Base-by-base conservation (phyloP, 1,140 invertebrate genomes). In the Grapholita molesta region DNA sequence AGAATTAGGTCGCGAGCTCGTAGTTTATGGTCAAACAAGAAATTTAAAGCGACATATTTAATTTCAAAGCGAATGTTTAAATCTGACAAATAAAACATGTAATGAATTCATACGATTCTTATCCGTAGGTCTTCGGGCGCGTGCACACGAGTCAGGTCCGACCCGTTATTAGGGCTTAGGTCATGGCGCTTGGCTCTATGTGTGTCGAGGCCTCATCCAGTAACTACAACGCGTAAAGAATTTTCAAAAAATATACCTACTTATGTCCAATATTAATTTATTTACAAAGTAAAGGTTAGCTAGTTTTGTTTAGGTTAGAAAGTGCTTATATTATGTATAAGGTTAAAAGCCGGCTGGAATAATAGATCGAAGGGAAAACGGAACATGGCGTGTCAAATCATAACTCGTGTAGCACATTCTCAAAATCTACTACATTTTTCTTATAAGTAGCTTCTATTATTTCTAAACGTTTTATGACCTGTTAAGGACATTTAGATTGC, bases 111-210 rank as follows among this genome's bases (percentile, higher is more conserved):
- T 30, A 6, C 21, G 55, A 61, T 61, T 25, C 15, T 28, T 61
- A 61, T 61, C 55, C 25, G 55, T 18, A 15, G 55, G 21, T 3
- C 55, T 28, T 61, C 30, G 30, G 55, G n/a, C 28, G 55, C 55
- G 28, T 6, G 15, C 55, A 61, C n/a, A 72, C 77, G 68, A 80
- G 79, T 82, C 80, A 86, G 83, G 78, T 80, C 74, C 78, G 77
- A 77, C 79, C 82, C 82, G 84, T 84, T 85, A 83, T 79, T 72
- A 77, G 72, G 80, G 70, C 74, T 79, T 74, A 77, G 83, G 83
- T 84, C 83, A 84, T 67, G 79, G 79, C 64, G 70, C 70, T 73
- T 77, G 52, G 57, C 75, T 68, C 75, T 68, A 83, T 75, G 81
- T 83, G 65, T 80, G 83, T 77, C 83, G 81, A 83, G 83, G 81